Evolutionary conservation across 2,113 vertebrate species (phyloP), one percentile per base, ranked within the genome.

Genomic region (Axis porcinus): DNA sequence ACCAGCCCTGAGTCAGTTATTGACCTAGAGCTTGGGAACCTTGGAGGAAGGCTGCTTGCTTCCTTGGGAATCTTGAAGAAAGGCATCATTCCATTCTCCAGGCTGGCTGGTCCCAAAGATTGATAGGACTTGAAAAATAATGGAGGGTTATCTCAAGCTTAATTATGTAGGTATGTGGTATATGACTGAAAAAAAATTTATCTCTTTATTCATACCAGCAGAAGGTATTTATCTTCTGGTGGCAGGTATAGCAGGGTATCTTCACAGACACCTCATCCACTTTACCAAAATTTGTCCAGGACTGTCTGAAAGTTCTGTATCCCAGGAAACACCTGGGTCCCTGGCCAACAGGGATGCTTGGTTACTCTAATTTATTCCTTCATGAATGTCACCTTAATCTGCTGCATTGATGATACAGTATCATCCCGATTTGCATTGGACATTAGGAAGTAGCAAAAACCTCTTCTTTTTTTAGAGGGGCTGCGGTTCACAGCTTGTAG

Each of bases 121-220:
- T 54, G 82, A 67, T 47, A 85, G 30, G 30, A 27, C 76, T 87
- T 81, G 17, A 87, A 95, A 96, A 96, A 70, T 86, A 95, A 92
- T 43, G 47, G 40, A 84, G 60, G 62, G 62, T 79, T 97, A 84
- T 23, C 27, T 81, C 90, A 78, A 91, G 67, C 45, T 93, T 95
- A 90, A 94, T 62, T 84, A 90, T 12, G 17, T 60, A 21, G 11
- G n/a, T 50, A 50, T 2, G n/a, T 78, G 54, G 82, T 79, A 76
- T 55, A 84, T 54, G 40, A 78, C 45, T 52, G 64, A 52, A 2
- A 78, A 25, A 8, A 2, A 14, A 25, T 82, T 86, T 67, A 87
- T 91, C n/a, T 70, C 47, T 76, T 92, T 45, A 82, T n/a, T 55
- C n/a, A 89, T 43, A 92, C 60, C 25, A 58, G 45, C 40, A 60